These are phyloP conservation scores for Elanus axillaris DNA, from an alignment of 2,113 vertebrate species.

Conservation along the genomic window DNA sequence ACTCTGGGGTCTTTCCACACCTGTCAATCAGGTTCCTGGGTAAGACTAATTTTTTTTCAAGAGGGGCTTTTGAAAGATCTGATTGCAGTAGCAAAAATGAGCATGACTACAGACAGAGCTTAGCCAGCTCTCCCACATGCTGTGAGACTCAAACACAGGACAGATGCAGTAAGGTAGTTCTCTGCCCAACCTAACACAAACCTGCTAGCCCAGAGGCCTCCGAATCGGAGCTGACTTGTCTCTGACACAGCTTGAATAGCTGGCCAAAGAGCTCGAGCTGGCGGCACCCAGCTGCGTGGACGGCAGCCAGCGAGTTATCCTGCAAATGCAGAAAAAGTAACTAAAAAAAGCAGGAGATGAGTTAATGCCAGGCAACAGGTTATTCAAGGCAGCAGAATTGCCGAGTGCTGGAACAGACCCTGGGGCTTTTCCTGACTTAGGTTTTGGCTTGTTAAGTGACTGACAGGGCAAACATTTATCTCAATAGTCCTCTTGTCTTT, in stretches of 20 bases:
- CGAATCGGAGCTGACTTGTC: rapidly evolving
- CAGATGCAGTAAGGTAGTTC: rapidly evolving
- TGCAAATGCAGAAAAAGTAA: neutral
- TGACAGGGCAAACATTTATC: neutral
- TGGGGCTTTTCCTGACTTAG: neutral
- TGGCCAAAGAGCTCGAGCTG: neutral
- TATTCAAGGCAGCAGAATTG: neutral
- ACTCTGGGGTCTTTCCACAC: neutral
- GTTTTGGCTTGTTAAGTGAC: neutral
- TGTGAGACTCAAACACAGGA: neutral
- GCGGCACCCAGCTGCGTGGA: neutral
- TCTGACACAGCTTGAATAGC: neutral
- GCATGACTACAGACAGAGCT: neutral
- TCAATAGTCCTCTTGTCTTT: neutral
- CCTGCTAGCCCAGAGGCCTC: neutral
- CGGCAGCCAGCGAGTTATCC: neutral
- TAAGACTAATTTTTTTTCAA: neutral
- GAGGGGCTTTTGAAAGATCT: neutral
- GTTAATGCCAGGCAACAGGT: neutral
- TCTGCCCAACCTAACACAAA: neutral
- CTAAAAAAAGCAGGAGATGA: neutral
- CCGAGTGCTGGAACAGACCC: neutral
- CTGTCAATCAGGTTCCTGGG: neutral
- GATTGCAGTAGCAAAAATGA: neutral
- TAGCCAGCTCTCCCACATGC: neutral